Base-by-base conservation (phyloP, 2,113 vertebrate genomes). In the Ictidomys tridecemlineatus region DNA sequence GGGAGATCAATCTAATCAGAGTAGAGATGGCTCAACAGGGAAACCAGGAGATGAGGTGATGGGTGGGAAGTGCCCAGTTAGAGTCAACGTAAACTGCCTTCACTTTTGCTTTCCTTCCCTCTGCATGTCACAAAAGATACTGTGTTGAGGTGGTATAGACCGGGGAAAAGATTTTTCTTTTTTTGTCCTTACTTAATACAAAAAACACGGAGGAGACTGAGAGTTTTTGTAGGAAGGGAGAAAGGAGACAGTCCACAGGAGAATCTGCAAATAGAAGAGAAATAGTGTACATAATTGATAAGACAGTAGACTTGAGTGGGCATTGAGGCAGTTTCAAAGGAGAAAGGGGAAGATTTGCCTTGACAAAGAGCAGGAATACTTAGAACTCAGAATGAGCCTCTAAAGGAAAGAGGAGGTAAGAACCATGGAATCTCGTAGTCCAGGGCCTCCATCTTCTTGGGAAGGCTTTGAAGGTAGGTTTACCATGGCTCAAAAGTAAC, bases 211-310 rank as follows among this genome's bases (percentile, higher is more conserved):
- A 70, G 65, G 30, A 78, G 9, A 73, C 72, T 83, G 26, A 67
- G 28, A 92, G 11, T 20, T 89, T 85, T 67, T 85, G 20, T 51
- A 74, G 56, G 16, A 80, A 69, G 56, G 73, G 14, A 53, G 24
- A 58, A 85, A 58, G 53, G 24, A 85, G 32, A 39, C 56, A 85
- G 0, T 39, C 58, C 34, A 51, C 69, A 74, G 24, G 39, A 74
- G 58, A 89, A 79, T 93, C 26, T 80, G 65, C 45, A 74, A 74
- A 42, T 76, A 34, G 61, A 37, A 42, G 73, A 82, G 67, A 85
- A 93, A 51, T 58, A 9, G 26, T 82, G 10, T 48, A 0, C 20
- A 18, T 79, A 73, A 39, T 77, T 82, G 69, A 65, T 79, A 30
- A 58, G 45, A 91, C 30, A 72, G 3, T n/a, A 37, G 39, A 51